Percentiles rank a stretch among this genome's conserved stretches.
Conservation (phyloP, 2,888 invertebrate genomes). For the Yponomeuta evonymella region DNA sequence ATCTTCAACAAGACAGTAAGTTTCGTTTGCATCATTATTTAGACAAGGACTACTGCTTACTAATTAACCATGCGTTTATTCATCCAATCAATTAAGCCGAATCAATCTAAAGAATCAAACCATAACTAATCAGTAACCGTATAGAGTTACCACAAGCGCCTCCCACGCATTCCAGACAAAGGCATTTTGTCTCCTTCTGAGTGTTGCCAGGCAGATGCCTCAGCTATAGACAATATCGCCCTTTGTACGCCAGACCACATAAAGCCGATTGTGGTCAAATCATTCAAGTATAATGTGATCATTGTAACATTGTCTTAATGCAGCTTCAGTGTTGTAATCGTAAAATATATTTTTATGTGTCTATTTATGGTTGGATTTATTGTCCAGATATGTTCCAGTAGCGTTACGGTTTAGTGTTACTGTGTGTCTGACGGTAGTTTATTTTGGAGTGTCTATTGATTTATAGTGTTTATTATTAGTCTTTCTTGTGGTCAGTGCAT, state of each 20-base stretch:
- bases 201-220: constrained; percentile 72
- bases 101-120: constrained; percentile 5
- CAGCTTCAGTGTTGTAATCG: constrained; percentile 61
- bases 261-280: constrained; percentile 70
- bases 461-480: constrained; percentile 31
- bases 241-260: constrained; percentile 59
- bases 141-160: constrained; percentile 72
- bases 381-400: constrained; percentile 66
- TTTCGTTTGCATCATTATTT: background rate
- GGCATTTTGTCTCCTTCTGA: constrained; percentile 74
- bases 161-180: constrained; percentile 57
- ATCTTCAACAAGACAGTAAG: background rate
- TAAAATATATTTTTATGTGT: constrained; percentile 70
- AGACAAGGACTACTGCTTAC: background rate
- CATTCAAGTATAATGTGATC: constrained; percentile 72
- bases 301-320: constrained; percentile 75
- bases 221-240: constrained; percentile 64
- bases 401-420: constrained; percentile 57
- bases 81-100: constrained; percentile 6
- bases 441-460: constrained; percentile 29
- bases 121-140: constrained; percentile 30
- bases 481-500: constrained; percentile 37
- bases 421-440: constrained; percentile 28
- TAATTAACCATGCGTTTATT: constrained; percentile 11
- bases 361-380: constrained; percentile 71